These are phyloP conservation scores for Ypsolopha scabrella DNA, from an alignment of 2,888 invertebrate genomes.

Conservation along the genomic window DNA sequence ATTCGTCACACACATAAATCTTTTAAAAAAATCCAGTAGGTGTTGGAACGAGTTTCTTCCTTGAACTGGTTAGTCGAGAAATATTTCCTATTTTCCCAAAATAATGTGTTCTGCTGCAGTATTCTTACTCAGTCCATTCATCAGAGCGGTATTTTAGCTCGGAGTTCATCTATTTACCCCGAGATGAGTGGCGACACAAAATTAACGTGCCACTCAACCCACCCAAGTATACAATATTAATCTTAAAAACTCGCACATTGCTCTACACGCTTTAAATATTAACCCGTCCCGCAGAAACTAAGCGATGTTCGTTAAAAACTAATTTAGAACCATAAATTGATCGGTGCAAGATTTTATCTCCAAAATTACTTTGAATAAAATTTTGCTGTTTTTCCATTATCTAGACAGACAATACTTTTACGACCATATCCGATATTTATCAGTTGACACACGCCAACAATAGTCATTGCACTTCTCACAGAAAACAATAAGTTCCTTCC, in stretches of 20 bases:
- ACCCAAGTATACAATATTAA: background rate
- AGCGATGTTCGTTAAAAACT: too few relatives aligned
- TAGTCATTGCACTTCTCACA: conserved; percentile 33
- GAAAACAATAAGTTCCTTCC: conserved; percentile 25
- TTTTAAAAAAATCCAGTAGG: too few relatives aligned
- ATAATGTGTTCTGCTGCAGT: background rate
- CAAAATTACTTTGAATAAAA: background rate
- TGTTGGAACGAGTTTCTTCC: too few relatives aligned
- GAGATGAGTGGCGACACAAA: background rate
- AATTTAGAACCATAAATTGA: too few relatives aligned
- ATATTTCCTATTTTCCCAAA: background rate
- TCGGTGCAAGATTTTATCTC: too few relatives aligned
- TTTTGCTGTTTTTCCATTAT: conserved; percentile 14
- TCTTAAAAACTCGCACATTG: too few relatives aligned
- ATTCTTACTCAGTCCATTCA: background rate
- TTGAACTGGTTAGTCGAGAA: background rate
- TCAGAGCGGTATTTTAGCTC: background rate
- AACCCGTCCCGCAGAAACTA: too few relatives aligned
- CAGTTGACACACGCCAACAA: conserved; percentile 24
- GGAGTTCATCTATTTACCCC: background rate
- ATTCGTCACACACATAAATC: too few relatives aligned
- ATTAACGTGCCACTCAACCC: background rate
- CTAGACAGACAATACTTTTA: conserved; percentile 28
- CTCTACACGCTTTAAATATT: too few relatives aligned
- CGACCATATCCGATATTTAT: conserved; percentile 15